Percentiles rank a stretch among this genome's conserved stretches.
These are phyloP conservation scores for Carassius auratus DNA, from an alignment of 2,113 vertebrate species.

Conservation along the genomic window DNA sequence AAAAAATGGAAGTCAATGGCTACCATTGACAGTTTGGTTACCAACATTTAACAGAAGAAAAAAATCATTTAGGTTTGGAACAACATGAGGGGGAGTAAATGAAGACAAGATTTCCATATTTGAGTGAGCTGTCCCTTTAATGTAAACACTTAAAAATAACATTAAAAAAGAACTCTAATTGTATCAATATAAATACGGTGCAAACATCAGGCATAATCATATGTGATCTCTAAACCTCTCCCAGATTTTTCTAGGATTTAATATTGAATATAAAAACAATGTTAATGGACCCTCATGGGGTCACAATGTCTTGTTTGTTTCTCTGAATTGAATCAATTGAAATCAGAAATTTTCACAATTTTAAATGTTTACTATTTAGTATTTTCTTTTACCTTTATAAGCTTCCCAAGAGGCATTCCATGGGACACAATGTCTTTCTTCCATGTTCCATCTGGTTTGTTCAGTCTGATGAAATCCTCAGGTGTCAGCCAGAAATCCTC, in stretches of 20 bases:
- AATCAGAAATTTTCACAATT: no score
- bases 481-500: conserved; percentile 39
- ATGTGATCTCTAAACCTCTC: no score
- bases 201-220: not conserved
- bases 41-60: no score
- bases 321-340: no score
- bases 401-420: conserved; percentile 21
- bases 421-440: conserved; percentile 25
- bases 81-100: not conserved
- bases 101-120: not conserved
- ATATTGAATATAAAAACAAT: not conserved
- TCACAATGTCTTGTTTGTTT: not conserved
- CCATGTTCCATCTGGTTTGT: conserved; percentile 33
- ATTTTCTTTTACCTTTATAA: conserved; percentile 40
- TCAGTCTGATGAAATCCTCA: conserved; percentile 6
- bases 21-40: not conserved
- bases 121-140: not conserved
- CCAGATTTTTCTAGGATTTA: not conserved
- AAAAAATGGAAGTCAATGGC: not conserved
- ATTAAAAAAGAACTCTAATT: not conserved
- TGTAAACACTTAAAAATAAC: not conserved
- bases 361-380: not conserved
- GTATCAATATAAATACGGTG: not conserved
- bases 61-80: not conserved
- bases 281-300: not conserved